A percentile compares a stretch with the other conserved stretches of the same genome.
These are phyloP conservation scores for Monopis laevigella DNA, from an alignment of 2,888 invertebrate genomes.

Conservation along the genomic window DNA sequence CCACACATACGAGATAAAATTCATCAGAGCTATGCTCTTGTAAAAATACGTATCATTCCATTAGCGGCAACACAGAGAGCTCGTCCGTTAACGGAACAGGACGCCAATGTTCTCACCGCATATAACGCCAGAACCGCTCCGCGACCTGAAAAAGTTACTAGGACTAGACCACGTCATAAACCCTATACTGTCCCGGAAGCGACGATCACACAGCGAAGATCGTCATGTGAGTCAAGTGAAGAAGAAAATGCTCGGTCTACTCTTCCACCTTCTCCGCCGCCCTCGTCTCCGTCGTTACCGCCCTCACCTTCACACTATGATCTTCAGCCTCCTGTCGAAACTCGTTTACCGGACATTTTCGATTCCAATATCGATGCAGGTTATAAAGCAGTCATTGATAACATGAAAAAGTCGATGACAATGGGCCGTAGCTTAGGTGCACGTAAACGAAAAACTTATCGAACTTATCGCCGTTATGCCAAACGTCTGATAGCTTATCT, in stretches of 20 bases:
- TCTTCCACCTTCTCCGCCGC: constrained; percentile 50
- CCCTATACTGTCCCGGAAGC: constrained; percentile 47
- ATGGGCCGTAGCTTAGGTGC: constrained; percentile 56
- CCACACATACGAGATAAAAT: constrained; percentile 57
- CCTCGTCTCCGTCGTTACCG: constrained; percentile 53
- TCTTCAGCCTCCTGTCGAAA: constrained; percentile 47
- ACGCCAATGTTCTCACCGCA: constrained; percentile 59
- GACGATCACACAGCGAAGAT: constrained; percentile 38
- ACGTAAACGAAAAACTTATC: constrained; percentile 54
- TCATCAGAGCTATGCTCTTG: constrained; percentile 58
- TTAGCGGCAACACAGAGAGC: constrained; percentile 53
- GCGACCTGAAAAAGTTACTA: constrained; percentile 45
- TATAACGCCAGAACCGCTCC: constrained; percentile 62
- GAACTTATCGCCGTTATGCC: constrained; percentile 58
- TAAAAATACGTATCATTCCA: constrained; percentile 60
- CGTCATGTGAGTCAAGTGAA: constrained; percentile 58
- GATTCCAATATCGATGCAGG: constrained; percentile 64
- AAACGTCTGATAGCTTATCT: constrained; percentile 56
- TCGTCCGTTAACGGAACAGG: constrained; percentile 58
- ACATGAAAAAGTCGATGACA: constrained; percentile 64
- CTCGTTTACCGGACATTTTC: constrained; percentile 53
- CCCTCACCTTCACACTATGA: constrained; percentile 57
- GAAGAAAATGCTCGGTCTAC: constrained; percentile 50
- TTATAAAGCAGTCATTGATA: constrained; percentile 62
- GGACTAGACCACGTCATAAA: constrained; percentile 40